Conservation (phyloP, 2,888 invertebrate species). For the Thereva nobilitata region DNA sequence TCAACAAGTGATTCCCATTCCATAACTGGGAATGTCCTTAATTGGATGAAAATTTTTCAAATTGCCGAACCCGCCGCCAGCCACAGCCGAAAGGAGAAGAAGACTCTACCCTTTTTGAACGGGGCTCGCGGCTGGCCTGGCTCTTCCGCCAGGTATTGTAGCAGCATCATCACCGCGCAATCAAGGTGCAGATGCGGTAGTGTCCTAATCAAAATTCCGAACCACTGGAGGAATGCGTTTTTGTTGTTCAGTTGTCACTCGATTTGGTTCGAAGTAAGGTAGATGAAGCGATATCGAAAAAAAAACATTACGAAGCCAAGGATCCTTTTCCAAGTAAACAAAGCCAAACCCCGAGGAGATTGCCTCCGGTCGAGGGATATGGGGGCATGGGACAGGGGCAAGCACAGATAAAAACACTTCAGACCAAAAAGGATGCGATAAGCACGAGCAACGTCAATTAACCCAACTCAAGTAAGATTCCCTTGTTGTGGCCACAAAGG, state of each 20-base stretch:
- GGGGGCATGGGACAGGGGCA: background rate
- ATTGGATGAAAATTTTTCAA: conserved; percentile 59
- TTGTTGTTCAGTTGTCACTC: conserved; percentile 39
- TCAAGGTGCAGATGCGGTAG: conserved; percentile 39
- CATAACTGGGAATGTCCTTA: conserved; percentile 48
- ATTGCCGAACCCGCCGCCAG: conserved; percentile 50
- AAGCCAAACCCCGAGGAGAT: conserved; percentile 22
- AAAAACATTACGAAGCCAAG: background rate
- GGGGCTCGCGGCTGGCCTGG: no score
- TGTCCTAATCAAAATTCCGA: conserved; percentile 59
- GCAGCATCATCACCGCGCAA: background rate
- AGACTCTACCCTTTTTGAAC: conserved; percentile 14
- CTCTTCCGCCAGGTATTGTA: conserved; percentile 10
- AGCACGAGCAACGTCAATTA: conserved; percentile 38
- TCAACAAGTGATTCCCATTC: conserved; percentile 18
- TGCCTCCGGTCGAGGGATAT: no score
- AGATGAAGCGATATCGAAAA: conserved; percentile 19
- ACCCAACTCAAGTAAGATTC: background rate
- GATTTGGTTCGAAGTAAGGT: conserved; percentile 25
- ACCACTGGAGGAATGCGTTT: conserved; percentile 38
- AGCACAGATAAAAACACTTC: conserved; percentile 21
- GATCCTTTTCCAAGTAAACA: conserved; percentile 22
- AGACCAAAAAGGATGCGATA: conserved; percentile 37
- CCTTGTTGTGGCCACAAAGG: conserved; percentile 15
- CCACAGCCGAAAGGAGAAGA: conserved; percentile 22